Evolutionary conservation across 2,113 vertebrate species (phyloP), one percentile per base, ranked within the genome.

Genomic region (Oryzias woworae): DNA sequence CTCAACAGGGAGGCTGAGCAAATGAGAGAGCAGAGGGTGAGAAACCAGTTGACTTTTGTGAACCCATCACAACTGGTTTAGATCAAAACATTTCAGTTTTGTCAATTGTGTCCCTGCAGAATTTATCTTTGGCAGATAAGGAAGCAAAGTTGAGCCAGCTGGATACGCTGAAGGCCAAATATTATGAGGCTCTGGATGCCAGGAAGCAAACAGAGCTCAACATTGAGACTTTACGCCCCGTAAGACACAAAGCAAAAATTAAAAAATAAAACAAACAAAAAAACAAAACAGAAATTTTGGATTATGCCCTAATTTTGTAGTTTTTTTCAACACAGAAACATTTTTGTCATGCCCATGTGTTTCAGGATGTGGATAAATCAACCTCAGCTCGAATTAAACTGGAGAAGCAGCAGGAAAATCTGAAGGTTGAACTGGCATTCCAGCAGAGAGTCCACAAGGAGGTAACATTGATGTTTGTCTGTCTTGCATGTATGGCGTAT

Each of bases 371-470:
- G 13, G 88, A 80, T n/a, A 86, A 76, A 3, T 64, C 90, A 15
- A 93, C 91, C 3, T 69, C n/a, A 0, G 64, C 75, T 45, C 77
- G 80, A 15, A 84, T 94, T 28, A 81, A 75, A 10, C 87, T 89
- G 78, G 85, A 91, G 75, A 89, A 85, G 41, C 90, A 88, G 18
- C 75, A 88, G 53, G 86, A 92, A 31, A 91, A 87, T 70, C 80
- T 92, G 62, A 89, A 93, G 62, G 66, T 71, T 20, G 82, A 89
- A 84, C 76, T 91, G 54, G 67, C 77, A 58, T 93, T 93, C 73
- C 77, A 90, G 15, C 83, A 85, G 68, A 89, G 86, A 75, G 89
- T 93, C 78, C 90, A 93, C 45, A 90, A 88, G 67, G 88, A 94
- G 91, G 92, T 94, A 81, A 72, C 22, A 16, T 7, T 26, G 46